These are phyloP conservation scores for Nanorana parkeri DNA, from an alignment of 2,113 vertebrate species.

Conservation along the genomic window DNA sequence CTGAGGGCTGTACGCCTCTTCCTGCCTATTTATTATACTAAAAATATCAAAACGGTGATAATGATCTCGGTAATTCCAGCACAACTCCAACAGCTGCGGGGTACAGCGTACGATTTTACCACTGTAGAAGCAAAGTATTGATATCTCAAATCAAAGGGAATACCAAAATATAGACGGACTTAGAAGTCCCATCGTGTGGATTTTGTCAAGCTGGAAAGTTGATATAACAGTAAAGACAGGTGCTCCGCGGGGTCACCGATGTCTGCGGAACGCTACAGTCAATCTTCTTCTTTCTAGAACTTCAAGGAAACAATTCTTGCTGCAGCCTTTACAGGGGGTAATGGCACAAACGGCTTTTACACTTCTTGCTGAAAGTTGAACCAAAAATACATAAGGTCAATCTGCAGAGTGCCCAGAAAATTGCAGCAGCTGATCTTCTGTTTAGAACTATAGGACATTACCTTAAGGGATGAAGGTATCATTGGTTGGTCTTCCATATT, in stretches of 20 bases:
- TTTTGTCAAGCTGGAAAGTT: not conserved
- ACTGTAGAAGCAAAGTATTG: not conserved
- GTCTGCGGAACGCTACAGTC: no score
- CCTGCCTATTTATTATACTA: not conserved
- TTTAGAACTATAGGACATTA: no score
- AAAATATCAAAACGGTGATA: slow-evolving; percentile 14
- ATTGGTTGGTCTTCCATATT: no score
- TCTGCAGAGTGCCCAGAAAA: no score
- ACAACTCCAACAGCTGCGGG: not conserved
- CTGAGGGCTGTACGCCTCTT: no score
- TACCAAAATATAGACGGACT: not conserved
- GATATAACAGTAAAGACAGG: not conserved
- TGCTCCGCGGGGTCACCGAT: not conserved
- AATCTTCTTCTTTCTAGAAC: no score
- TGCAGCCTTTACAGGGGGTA: no score
- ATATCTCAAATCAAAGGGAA: not conserved
- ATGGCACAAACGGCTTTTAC: no score
- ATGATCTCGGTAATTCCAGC: slow-evolving; percentile 2
- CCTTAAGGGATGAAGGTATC: no score
- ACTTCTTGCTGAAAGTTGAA: no score
- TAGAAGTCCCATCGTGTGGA: not conserved
- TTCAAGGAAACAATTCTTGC: not conserved
- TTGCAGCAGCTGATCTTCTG: no score
- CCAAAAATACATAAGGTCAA: no score
- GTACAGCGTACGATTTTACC: not conserved